Percentiles rank a stretch among this genome's conserved stretches.
These are phyloP conservation scores for Dromiciops gliroides DNA, from an alignment of 2,113 vertebrate genomes.

Conservation along the genomic window DNA sequence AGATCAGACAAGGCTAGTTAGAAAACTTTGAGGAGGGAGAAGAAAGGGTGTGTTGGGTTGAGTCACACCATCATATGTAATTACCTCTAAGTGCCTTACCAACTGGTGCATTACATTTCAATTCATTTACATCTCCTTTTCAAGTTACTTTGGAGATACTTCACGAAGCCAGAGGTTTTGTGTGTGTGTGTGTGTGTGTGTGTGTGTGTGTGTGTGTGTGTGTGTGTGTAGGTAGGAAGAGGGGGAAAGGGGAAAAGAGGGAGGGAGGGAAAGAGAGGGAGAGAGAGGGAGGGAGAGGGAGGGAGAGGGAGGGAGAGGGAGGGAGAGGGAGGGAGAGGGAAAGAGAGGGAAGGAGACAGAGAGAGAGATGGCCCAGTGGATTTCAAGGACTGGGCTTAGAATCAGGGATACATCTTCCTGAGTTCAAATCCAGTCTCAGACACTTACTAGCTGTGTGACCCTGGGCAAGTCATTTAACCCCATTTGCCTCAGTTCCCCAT, in stretches of 20 bases:
- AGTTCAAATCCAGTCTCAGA: neutral
- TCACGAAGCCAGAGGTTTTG: neutral
- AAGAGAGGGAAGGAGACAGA: too few species aligned
- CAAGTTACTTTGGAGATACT: neutral
- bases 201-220: too few species aligned
- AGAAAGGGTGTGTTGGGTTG: neutral
- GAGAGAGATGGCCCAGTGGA: neutral
- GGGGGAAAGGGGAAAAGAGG: too few species aligned
- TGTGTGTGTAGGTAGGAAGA: too few species aligned
- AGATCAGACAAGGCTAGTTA: neutral
- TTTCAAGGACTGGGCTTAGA: neutral
- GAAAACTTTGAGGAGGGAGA: neutral
- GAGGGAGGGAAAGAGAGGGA: too few species aligned
- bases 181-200: too few species aligned
- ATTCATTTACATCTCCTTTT: neutral
- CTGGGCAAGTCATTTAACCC: neutral
- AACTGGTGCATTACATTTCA: neutral
- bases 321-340: too few species aligned
- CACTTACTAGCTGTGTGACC: neutral
- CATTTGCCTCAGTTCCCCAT: neutral
- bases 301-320: too few species aligned
- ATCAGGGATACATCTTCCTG: neutral
- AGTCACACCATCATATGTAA: neutral
- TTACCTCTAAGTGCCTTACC: neutral
- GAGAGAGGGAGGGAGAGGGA: too few species aligned